Evolutionary conservation across 2,113 vertebrate species (phyloP).

Genomic region (Irena cyanogastra): DNA sequence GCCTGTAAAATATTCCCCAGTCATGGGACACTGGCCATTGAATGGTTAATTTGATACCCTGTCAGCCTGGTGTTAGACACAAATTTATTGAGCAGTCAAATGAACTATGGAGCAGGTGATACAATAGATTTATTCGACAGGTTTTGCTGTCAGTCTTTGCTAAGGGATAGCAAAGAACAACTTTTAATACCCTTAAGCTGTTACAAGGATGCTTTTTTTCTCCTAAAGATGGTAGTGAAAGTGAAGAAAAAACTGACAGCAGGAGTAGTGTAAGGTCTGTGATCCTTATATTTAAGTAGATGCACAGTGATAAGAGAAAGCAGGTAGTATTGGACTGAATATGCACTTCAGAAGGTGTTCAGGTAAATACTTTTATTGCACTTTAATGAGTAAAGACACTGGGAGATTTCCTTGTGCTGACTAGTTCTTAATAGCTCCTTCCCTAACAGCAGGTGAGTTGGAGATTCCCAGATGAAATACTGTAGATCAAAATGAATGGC

Average conservation of each 20-base stretch:
- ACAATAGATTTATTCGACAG: neutral
- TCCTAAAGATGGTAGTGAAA: neutral
- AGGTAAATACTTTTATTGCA: neutral
- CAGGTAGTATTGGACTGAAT: neutral
- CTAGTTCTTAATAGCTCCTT: neutral
- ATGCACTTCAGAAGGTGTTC: neutral
- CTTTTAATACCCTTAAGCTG: neutral
- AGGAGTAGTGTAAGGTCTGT: neutral
- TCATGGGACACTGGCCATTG: neutral
- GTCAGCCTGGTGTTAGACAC: neutral
- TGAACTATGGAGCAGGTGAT: neutral
- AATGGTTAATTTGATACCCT: neutral
- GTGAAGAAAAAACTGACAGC: neutral
- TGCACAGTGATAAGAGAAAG: neutral
- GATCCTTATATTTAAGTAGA: neutral
- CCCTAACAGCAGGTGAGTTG: neutral
- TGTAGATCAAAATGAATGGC: neutral
- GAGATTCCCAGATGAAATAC: neutral
- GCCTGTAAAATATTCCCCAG: neutral
- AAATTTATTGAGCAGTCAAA: neutral
- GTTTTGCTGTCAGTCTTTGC: neutral
- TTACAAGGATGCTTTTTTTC: neutral
- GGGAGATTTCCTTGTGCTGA: neutral
- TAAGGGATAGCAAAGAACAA: neutral
- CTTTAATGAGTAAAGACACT: neutral